Evolutionary conservation across 2,797 vertebrate genomes (phyloP).

Genomic region (Micropoecilia bifurca): DNA sequence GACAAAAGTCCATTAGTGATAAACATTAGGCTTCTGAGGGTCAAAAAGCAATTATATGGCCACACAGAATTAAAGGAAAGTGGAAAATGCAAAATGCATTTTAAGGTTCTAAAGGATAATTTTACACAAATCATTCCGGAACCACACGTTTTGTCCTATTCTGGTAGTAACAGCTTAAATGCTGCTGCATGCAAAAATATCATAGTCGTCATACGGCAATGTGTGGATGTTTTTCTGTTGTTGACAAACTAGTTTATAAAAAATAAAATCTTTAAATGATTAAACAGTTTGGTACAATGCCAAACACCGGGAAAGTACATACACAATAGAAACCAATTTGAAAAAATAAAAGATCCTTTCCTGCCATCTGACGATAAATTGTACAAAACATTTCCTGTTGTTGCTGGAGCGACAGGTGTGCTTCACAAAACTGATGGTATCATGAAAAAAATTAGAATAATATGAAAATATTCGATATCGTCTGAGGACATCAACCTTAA

Average conservation of each 20-base stretch:
- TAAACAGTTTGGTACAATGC: background rate
- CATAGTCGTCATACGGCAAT: conserved; percentile 7
- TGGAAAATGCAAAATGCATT: conserved; percentile 19
- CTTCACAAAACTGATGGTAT: background rate
- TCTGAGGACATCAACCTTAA: background rate
- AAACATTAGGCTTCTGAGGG: conserved; percentile 71
- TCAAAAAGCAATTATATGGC: conserved; percentile 57
- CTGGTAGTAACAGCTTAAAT: conserved; percentile 18
- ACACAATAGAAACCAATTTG: background rate
- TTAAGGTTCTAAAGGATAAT: conserved; percentile 29
- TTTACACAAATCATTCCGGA: conserved; percentile 47
- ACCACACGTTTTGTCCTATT: conserved; percentile 11
- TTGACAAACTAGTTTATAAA: conserved; percentile 17
- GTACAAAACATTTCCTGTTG: background rate
- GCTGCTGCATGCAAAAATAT: conserved; percentile 18
- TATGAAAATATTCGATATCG: background rate
- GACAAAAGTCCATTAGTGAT: conserved; percentile 80
- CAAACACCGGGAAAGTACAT: background rate
- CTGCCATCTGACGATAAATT: background rate
- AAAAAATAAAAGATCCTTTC: background rate
- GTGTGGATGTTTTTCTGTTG: background rate
- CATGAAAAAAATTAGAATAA: background rate
- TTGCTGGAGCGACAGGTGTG: background rate
- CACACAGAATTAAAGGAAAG: conserved; percentile 22
- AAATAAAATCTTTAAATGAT: background rate